Conservation (phyloP, 2,888 invertebrate genomes). For the Leptopilina drosophilae region DNA sequence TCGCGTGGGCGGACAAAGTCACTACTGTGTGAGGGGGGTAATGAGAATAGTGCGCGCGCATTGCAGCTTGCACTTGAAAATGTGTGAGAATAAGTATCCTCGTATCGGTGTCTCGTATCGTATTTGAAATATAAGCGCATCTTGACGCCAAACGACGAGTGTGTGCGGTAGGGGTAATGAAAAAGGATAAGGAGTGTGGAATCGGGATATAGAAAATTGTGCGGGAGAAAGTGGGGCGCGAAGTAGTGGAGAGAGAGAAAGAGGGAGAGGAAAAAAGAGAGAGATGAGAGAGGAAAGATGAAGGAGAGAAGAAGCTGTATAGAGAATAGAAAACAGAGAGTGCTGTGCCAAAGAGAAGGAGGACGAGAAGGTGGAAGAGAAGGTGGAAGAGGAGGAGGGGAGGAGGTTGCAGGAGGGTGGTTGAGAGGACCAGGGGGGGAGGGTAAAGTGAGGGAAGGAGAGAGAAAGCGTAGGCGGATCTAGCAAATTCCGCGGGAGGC, state of each 20-base stretch:
- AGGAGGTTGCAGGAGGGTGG: constrained; percentile 9
- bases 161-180: constrained; percentile 35
- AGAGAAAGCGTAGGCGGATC: constrained; percentile 71
- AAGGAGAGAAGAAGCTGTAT: constrained; percentile 23
- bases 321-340: constrained; percentile 58
- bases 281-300: constrained; percentile 44
- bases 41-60: constrained; percentile 33
- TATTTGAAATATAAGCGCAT: constrained; percentile 31
- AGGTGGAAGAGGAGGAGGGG: constrained; percentile 30
- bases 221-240: constrained; percentile 3
- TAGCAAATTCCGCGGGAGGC: constrained; percentile 72
- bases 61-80: constrained; percentile 21
- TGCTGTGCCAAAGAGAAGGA: constrained; percentile 43
- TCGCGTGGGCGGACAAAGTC: constrained; percentile 19
- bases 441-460: constrained; percentile 56
- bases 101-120: constrained; percentile 35
- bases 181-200: not conserved
- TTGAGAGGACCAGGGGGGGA: constrained; percentile 42
- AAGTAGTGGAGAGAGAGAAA: constrained; percentile 3
- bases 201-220: not conserved
- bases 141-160: constrained; percentile 44
- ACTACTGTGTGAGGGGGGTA: not conserved
- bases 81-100: constrained; percentile 33
- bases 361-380: not conserved
- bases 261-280: not conserved